Evolutionary conservation across 2,888 invertebrate species (phyloP).

Genomic region (Drosophila anomalata): DNA sequence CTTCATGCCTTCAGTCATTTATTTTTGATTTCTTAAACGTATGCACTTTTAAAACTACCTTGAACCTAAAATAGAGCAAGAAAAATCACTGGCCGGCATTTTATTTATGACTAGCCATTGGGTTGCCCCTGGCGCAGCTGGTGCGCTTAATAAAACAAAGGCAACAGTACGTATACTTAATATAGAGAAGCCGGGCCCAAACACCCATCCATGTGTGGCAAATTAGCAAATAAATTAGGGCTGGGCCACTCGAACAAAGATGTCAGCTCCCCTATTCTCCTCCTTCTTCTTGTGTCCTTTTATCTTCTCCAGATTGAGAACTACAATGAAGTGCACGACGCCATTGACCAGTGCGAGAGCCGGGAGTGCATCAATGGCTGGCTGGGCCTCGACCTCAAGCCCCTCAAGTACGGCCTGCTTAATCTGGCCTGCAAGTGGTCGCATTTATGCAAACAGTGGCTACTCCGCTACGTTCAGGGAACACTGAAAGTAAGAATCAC

Average conservation of each 20-base stretch:
- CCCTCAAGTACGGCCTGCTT: conserved; percentile 92
- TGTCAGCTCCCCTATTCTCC: conserved; percentile 52
- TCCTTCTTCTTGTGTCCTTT: neutral
- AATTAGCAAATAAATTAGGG: conserved; percentile 74
- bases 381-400: conserved; percentile 91
- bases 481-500: conserved; percentile 84
- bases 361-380: conserved; percentile 89
- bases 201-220: conserved; percentile 51
- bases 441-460: conserved; percentile 92
- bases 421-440: conserved; percentile 96
- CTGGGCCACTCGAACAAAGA: conserved; percentile 55
- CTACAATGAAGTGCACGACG: conserved; percentile 80
- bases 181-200: conserved; percentile 21
- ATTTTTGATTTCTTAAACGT: neutral
- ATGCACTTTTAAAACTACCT: conserved; percentile 8
- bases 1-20: too few species aligned
- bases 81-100: conserved; percentile 69
- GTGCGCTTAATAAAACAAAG: conserved; percentile 68
- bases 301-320: conserved; percentile 77
- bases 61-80: conserved; percentile 40
- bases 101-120: conserved; percentile 79
- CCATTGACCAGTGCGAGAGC: conserved; percentile 82
- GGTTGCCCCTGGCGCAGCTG: conserved; percentile 67
- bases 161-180: conserved; percentile 32
- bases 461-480: conserved; percentile 91